Percentiles rank a stretch among this genome's conserved stretches.
These are phyloP conservation scores for Cantharis nigra DNA, from an alignment of 2,888 invertebrate genomes.

Conservation along the genomic window DNA sequence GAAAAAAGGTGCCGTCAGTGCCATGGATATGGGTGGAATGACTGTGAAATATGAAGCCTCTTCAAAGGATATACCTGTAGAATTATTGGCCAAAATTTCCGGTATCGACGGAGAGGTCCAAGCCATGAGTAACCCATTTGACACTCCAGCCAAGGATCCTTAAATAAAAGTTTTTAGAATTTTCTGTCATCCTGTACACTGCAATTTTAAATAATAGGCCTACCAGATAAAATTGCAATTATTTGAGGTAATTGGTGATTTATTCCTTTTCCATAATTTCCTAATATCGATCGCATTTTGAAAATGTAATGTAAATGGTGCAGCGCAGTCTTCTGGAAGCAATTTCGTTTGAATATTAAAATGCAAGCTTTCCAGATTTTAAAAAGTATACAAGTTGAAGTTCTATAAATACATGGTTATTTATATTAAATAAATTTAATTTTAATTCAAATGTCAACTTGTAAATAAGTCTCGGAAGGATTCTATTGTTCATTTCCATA, in stretches of 20 bases:
- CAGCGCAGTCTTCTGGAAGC: not conserved
- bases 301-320: not conserved
- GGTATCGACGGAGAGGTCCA: constrained; percentile 20
- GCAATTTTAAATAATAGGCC: not conserved
- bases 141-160: constrained; percentile 3
- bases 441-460: not conserved
- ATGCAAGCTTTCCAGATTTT: not conserved
- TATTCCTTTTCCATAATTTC: not conserved
- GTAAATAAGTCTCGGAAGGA: not conserved
- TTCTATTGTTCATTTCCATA: not conserved
- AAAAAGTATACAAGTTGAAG: not conserved
- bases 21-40: constrained; percentile 31
- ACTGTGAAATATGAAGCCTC: constrained; percentile 37
- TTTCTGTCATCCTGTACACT: no score
- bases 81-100: not conserved
- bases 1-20: constrained; percentile 28
- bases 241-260: constrained; percentile 11
- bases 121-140: constrained; percentile 2
- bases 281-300: not conserved
- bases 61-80: constrained; percentile 27
- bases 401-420: not conserved
- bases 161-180: not conserved
- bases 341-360: not conserved
- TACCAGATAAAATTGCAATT: constrained; percentile 8
- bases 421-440: not conserved